These are phyloP conservation scores for Plodia interpunctella DNA, from an alignment of 1,140 invertebrate species.

Conservation along the genomic window DNA sequence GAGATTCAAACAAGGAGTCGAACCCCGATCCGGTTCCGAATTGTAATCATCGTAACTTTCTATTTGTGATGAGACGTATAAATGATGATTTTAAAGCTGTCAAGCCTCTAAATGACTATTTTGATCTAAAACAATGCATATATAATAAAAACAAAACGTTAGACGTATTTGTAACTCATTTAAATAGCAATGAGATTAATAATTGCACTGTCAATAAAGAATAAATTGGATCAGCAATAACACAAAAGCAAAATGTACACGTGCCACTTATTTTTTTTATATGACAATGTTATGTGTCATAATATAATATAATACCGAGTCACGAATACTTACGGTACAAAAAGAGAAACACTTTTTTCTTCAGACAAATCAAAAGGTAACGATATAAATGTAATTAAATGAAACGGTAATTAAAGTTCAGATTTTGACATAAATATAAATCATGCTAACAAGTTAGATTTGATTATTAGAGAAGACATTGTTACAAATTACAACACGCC, in stretches of 20 bases:
- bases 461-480: conserved; percentile 14
- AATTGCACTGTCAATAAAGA: background rate
- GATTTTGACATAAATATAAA: no score
- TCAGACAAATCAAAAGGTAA: no score
- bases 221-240: no score
- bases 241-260: no score
- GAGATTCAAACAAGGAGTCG: background rate
- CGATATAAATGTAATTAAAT: no score
- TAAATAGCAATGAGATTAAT: conserved; percentile 1
- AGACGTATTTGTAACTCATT: background rate
- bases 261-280: no score
- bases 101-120: background rate
- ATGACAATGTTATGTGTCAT: no score
- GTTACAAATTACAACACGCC: conserved; percentile 27
- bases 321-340: no score
- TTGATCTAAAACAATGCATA: background rate
- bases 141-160: background rate
- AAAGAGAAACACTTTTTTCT: no score
- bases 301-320: no score
- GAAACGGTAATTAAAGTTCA: no score
- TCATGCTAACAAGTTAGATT: no score
- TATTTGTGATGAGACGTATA: background rate
- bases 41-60: background rate
- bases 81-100: background rate
- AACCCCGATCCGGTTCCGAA: background rate